Conservation (phyloP, 2,888 invertebrate species). For the Melangyna quadrimaculata region DNA sequence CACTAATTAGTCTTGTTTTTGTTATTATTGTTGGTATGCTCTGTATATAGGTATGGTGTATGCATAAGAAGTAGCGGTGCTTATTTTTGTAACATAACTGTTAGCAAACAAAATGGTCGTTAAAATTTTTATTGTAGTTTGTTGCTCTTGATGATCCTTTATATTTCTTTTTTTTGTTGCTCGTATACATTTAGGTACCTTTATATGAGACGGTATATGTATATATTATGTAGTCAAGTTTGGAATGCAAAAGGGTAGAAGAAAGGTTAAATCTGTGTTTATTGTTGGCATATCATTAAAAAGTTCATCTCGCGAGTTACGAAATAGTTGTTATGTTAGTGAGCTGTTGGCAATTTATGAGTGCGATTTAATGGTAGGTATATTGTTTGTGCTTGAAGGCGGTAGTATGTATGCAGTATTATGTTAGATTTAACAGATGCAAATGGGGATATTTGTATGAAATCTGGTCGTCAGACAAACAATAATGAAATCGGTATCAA, state of each 20-base stretch:
- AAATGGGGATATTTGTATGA: too few relatives aligned
- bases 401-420: neutral
- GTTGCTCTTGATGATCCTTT: neutral
- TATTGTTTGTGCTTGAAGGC: neutral
- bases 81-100: slow-evolving; percentile 4
- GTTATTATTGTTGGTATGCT: neutral
- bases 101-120: slow-evolving; percentile 39
- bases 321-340: neutral
- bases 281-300: slow-evolving; percentile 66
- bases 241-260: neutral
- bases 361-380: neutral
- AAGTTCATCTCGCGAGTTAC: slow-evolving; percentile 37
- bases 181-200: neutral
- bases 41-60: too few relatives aligned
- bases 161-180: neutral
- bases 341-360: slow-evolving; percentile 7
- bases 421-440: neutral
- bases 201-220: neutral
- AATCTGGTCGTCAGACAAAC: too few relatives aligned
- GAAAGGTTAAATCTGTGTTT: slow-evolving; percentile 20
- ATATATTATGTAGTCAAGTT: neutral
- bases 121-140: slow-evolving; percentile 33
- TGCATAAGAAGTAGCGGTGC: slow-evolving; percentile 11
- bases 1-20: slow-evolving; percentile 61
- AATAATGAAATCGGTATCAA: too few relatives aligned